Evolutionary conservation across 1,140 invertebrate species (phyloP).

Genomic region (Choristoneura fumiferana): DNA sequence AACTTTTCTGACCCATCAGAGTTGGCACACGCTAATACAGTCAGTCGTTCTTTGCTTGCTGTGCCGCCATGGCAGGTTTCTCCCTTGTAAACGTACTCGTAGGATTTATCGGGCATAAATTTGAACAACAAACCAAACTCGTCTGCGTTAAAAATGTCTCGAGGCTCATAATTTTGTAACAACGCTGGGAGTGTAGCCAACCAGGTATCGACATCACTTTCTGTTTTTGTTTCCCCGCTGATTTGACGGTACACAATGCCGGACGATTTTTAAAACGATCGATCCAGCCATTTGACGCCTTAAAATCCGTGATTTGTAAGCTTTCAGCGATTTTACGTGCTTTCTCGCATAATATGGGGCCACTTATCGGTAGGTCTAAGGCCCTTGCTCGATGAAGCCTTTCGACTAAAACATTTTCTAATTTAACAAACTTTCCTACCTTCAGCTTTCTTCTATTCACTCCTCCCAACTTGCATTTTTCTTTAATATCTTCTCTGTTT

Average conservation of each 20-base stretch:
- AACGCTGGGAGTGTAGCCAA: neutral
- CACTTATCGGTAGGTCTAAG: constrained; percentile 29
- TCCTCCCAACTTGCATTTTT: constrained; percentile 29
- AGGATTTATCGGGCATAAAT: constrained; percentile 30
- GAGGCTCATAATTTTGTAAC: constrained; percentile 6
- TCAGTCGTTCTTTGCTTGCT: constrained; percentile 57
- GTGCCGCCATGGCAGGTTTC: constrained; percentile 31
- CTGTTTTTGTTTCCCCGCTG: neutral
- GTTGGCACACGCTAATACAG: constrained; percentile 55
- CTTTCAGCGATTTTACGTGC: constrained; percentile 30
- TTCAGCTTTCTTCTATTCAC: constrained; percentile 30
- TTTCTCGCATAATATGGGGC: constrained; percentile 31
- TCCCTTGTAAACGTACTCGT: constrained; percentile 24
- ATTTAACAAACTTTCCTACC: constrained; percentile 27
- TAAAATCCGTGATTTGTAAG: constrained; percentile 24
- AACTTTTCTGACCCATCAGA: constrained; percentile 56
- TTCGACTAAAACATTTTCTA: constrained; percentile 30
- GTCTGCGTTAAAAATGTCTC: constrained; percentile 26
- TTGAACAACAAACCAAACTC: constrained; percentile 31
- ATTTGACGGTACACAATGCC: neutral
- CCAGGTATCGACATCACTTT: neutral
- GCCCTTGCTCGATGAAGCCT: constrained; percentile 28
- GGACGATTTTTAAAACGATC: constrained; percentile 2
- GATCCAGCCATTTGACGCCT: neutral
- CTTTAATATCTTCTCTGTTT: constrained; percentile 30